These are phyloP conservation scores for Hirtodrosophila histrioides DNA, from an alignment of 2,888 invertebrate genomes.

Conservation along the genomic window DNA sequence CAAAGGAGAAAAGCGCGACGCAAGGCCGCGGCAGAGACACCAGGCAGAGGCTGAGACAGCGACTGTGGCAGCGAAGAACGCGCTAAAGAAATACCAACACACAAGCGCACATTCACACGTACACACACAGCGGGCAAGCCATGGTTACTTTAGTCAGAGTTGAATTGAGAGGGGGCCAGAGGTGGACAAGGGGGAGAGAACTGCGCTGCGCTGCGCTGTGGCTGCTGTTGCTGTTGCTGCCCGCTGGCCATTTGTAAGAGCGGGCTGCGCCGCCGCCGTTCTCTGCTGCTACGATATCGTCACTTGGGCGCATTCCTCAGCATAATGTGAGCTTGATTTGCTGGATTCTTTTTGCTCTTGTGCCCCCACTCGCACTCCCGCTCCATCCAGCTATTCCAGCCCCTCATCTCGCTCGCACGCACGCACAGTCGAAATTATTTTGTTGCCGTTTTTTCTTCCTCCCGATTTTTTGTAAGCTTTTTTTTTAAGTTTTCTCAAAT, in stretches of 20 bases:
- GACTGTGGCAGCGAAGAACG: slow-evolving; percentile 44
- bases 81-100: slow-evolving; percentile 57
- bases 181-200: background rate
- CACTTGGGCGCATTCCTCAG: slow-evolving; percentile 83
- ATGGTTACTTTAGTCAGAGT: slow-evolving; percentile 25
- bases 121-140: slow-evolving; percentile 22
- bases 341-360: slow-evolving; percentile 79
- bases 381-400: slow-evolving; percentile 31
- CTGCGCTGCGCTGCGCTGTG: slow-evolving; percentile 3
- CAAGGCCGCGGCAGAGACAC: slow-evolving; percentile 55
- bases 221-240: slow-evolving; percentile 39
- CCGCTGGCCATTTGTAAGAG: slow-evolving; percentile 72
- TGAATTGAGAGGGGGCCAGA: background rate
- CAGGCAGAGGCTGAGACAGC: slow-evolving; percentile 37
- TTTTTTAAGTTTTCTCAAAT: slow-evolving; percentile 59
- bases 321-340: slow-evolving; percentile 83
- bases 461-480: slow-evolving; percentile 30
- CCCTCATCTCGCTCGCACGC: slow-evolving; percentile 39
- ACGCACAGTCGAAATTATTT: slow-evolving; percentile 70
- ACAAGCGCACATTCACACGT: slow-evolving; percentile 19
- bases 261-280: slow-evolving; percentile 45
- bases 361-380: slow-evolving; percentile 22
- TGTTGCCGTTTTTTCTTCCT: slow-evolving; percentile 68
- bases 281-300: slow-evolving; percentile 82
- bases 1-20: slow-evolving; percentile 63